Evolutionary conservation across 2,888 invertebrate genomes (phyloP).

Genomic region (Julus scandinavius): DNA sequence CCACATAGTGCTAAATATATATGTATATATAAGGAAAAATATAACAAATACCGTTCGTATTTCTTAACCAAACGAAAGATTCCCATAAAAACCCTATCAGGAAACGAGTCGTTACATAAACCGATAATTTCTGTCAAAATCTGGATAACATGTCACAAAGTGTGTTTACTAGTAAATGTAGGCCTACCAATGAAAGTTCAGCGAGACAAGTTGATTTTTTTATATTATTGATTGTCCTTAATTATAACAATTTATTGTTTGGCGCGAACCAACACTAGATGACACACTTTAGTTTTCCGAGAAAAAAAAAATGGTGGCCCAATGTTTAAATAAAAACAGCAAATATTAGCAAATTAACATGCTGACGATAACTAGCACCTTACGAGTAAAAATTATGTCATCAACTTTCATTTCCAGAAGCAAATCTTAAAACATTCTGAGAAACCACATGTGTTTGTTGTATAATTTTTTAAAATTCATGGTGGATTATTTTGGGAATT

Average conservation of each 20-base stretch:
- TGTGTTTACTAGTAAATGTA: background rate
- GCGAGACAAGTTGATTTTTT: background rate
- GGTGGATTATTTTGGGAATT: too few relatives aligned
- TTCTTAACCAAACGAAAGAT: background rate
- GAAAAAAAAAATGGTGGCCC: background rate
- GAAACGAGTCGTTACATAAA: background rate
- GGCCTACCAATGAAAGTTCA: background rate
- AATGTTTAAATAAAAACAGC: background rate
- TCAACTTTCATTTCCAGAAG: conserved; percentile 8
- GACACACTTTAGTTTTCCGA: background rate
- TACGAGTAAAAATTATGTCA: background rate
- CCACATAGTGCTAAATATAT: too few relatives aligned
- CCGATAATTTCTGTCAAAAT: background rate
- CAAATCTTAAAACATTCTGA: too few relatives aligned
- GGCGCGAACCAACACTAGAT: background rate
- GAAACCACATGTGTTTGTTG: too few relatives aligned
- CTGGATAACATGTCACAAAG: background rate
- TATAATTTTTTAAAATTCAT: too few relatives aligned
- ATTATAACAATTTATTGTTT: conserved; percentile 18
- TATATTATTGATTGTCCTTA: conserved; percentile 18
- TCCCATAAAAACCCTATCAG: background rate
- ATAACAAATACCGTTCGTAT: too few relatives aligned
- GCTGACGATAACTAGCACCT: background rate
- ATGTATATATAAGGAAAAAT: too few relatives aligned
- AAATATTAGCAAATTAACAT: conserved; percentile 4